phyloP scores from a whole-genome alignment of 1,140 invertebrate genomes.

The Subanguina moxae region DNA sequence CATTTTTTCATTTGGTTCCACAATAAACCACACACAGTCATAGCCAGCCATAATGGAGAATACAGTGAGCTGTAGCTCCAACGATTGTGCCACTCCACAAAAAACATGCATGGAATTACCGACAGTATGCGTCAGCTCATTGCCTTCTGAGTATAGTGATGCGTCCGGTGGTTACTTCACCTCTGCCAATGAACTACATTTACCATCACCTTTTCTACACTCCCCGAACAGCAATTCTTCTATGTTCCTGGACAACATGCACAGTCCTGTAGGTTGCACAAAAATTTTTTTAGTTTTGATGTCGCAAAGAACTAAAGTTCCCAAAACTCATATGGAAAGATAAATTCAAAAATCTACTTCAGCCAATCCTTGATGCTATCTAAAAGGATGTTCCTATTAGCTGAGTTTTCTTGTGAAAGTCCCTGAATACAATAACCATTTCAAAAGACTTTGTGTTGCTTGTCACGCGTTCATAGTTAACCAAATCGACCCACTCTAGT shows the following conservation, averaged over 20 bases:
- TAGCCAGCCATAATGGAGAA: too few relatives aligned
- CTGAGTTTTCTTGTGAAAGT: conserved; percentile 84
- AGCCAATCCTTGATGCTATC: too few relatives aligned
- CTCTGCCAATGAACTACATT: neutral
- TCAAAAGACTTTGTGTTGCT: conserved; percentile 99
- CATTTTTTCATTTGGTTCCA: too few relatives aligned
- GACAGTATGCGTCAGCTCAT: neutral
- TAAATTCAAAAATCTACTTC: too few relatives aligned
- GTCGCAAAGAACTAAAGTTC: too few relatives aligned
- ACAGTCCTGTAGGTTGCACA: too few relatives aligned
- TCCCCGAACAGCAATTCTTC: neutral
- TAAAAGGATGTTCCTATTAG: too few relatives aligned
- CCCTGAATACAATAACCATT: conserved; percentile 99
- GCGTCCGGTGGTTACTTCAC: neutral
- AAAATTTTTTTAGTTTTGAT: too few relatives aligned
- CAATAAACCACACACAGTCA: too few relatives aligned
- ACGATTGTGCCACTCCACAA: neutral
- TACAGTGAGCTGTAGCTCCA: too few relatives aligned
- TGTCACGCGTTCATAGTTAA: conserved; percentile 96
- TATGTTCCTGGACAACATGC: too few relatives aligned
- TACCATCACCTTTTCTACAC: neutral
- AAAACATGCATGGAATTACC: neutral
- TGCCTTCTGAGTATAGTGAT: neutral
- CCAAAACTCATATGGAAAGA: too few relatives aligned
- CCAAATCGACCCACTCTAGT: conserved; percentile 90